These are phyloP conservation scores for Maniola hyperantus DNA, from an alignment of 2,888 invertebrate species.

Conservation along the genomic window DNA sequence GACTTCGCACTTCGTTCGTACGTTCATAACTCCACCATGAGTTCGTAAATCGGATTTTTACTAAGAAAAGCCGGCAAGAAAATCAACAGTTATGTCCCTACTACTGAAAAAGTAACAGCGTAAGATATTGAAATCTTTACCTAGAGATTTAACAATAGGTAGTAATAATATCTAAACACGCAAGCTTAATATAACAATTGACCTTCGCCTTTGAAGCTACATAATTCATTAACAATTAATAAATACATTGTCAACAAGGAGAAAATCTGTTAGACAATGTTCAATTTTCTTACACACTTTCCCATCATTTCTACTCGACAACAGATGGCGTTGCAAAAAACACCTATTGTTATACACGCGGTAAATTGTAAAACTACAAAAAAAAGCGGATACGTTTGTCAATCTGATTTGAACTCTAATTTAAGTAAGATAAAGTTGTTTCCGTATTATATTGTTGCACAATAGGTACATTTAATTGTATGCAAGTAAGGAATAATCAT, in stretches of 20 bases:
- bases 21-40: too few species aligned
- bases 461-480: constrained; percentile 26
- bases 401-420: constrained; percentile 24
- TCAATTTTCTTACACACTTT: constrained; percentile 50
- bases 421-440: background rate
- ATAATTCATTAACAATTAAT: constrained; percentile 24
- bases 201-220: constrained; percentile 29
- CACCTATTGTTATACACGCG: constrained; percentile 42
- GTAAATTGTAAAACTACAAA: constrained; percentile 35
- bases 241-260: constrained; percentile 39
- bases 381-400: constrained; percentile 5
- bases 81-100: too few species aligned
- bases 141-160: background rate
- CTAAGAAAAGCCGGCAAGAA: too few species aligned
- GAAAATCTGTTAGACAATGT: constrained; percentile 47
- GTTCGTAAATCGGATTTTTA: too few species aligned
- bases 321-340: constrained; percentile 63
- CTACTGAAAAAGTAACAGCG: background rate
- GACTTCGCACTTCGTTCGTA: too few species aligned
- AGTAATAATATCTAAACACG: background rate
- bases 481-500: constrained; percentile 30
- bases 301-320: constrained; percentile 66
- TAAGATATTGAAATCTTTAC: background rate
- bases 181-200: constrained; percentile 18
- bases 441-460: constrained; percentile 5